A percentile compares a stretch with the other conserved stretches of the same genome.
Evolutionary conservation across 2,888 invertebrate genomes (phyloP).

Genomic region (Psococerastis gibbosa): DNA sequence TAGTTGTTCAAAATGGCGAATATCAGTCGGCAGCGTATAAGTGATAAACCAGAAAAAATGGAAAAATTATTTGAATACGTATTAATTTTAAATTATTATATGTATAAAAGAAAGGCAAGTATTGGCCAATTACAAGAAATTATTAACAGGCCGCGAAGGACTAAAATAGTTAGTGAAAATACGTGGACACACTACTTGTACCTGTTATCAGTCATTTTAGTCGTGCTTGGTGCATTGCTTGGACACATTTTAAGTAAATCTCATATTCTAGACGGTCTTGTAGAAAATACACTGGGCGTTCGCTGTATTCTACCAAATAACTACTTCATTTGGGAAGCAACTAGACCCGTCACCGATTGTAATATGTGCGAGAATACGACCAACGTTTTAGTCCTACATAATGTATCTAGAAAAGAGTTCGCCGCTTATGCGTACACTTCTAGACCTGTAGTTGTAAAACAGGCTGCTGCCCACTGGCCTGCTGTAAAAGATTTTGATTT

Average conservation of each 20-base stretch:
- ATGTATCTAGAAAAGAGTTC: constrained; percentile 50
- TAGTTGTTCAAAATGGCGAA: constrained; percentile 3
- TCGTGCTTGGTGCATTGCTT: constrained; percentile 14
- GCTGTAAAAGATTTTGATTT: constrained; percentile 47
- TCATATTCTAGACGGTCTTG: constrained; percentile 18
- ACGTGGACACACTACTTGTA: constrained; percentile 10
- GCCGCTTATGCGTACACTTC: constrained; percentile 55
- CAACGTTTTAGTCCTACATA: constrained; percentile 44
- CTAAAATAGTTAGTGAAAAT: not conserved
- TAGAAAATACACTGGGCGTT: constrained; percentile 25
- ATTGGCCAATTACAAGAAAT: constrained; percentile 18
- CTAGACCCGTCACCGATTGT: constrained; percentile 66
- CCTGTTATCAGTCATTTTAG: constrained; percentile 19
- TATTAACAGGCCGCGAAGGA: not conserved
- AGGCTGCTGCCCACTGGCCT: constrained; percentile 56
- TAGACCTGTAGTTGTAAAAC: constrained; percentile 59
- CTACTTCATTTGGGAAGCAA: constrained; percentile 72
- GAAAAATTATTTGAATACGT: constrained; percentile 19
- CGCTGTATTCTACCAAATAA: constrained; percentile 68
- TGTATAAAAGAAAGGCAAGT: constrained; percentile 19
- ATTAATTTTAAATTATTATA: constrained; percentile 19
- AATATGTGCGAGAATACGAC: constrained; percentile 51
- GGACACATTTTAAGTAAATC: constrained; percentile 16
- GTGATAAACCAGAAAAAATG: constrained; percentile 9
- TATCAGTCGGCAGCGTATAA: constrained; percentile 2